Conservation (phyloP, 1,140 invertebrate species). For the Rhynchophorus ferrugineus region DNA sequence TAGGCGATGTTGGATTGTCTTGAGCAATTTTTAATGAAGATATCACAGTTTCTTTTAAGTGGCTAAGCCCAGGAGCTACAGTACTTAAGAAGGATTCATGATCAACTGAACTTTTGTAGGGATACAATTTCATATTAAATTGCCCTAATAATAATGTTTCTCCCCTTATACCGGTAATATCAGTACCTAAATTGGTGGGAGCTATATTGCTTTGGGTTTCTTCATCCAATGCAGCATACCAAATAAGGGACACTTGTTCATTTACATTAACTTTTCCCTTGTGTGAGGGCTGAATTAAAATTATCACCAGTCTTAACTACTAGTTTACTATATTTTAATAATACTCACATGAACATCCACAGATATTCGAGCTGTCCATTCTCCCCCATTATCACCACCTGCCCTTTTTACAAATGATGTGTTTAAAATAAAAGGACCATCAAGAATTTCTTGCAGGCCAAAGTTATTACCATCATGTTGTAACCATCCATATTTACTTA, state of each 20-base stretch:
- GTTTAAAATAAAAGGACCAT: conserved; percentile 66
- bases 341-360: conserved; percentile 54
- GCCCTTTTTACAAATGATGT: conserved; percentile 85
- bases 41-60: conserved; percentile 72
- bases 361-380: conserved; percentile 84
- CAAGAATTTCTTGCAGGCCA: conserved; percentile 84
- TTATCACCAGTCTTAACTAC: neutral
- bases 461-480: conserved; percentile 89
- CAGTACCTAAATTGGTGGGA: conserved; percentile 48
- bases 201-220: conserved; percentile 55
- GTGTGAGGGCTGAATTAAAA: conserved; percentile 34
- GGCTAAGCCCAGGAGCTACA: conserved; percentile 58
- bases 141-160: conserved; percentile 52
- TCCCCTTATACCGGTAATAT: conserved; percentile 63
- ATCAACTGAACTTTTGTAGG: conserved; percentile 47
- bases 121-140: conserved; percentile 15
- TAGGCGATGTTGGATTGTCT: conserved; percentile 47
- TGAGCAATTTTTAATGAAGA: conserved; percentile 54
- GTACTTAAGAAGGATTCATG: conserved; percentile 70
- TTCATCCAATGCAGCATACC: conserved; percentile 71
- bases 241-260: conserved; percentile 61
- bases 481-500: conserved; percentile 78
- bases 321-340: conserved; percentile 3
- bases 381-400: conserved; percentile 74
- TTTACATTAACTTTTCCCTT: conserved; percentile 28